Evolutionary conservation across 2,888 invertebrate genomes (phyloP), one percentile per base, ranked within the genome.

Genomic region (Colostygia pectinataria): DNA sequence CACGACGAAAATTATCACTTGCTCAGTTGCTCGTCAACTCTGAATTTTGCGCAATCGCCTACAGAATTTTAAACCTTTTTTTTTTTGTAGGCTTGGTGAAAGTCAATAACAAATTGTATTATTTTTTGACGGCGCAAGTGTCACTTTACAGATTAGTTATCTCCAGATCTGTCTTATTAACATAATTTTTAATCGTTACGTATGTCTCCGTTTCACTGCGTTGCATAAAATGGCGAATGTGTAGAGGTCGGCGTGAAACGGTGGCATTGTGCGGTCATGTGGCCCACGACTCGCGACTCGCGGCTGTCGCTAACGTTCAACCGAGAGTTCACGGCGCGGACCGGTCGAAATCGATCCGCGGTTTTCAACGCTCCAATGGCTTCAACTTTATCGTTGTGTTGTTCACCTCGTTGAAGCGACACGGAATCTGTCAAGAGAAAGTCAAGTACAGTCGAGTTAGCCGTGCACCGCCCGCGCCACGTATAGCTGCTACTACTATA

Each of bases 371-470:
- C 77, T 83, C 71, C 80, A 81, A 70, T 79, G 82, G 74, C 68
- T 80, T 77, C 77, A 76, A 80, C 78, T 82, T 76, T 69, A 80
- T 66, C 61, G 71, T 74, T 71, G 80, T 78, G 79, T 75, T 84
- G 83, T 82, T 86, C 84, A 85, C 84, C 79, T 83, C 81, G 74
- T 78, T 79, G 81, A 81, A 79, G 79, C 78, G 81, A 79, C 82
- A 81, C 78, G 83, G 84, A 80, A 86, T 86, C 80, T 55, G 55
- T 57, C 68, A 61, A 77, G 89, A 85, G 90, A 89, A 89, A 90
- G 89, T 88, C 85, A 81, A 83, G 82, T 82, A 82, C 83, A 70
- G 69, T 45, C 53, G 40, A 56, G 53, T 52, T 52, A 72, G 69
- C 56, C 72, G 77, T 76, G 72, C 76, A 72, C 74, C 75, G 80